Percentiles rank a stretch among this genome's conserved stretches.
Evolutionary conservation across 2,797 vertebrate genomes (phyloP).

Genomic region (Numenius phaeopus): DNA sequence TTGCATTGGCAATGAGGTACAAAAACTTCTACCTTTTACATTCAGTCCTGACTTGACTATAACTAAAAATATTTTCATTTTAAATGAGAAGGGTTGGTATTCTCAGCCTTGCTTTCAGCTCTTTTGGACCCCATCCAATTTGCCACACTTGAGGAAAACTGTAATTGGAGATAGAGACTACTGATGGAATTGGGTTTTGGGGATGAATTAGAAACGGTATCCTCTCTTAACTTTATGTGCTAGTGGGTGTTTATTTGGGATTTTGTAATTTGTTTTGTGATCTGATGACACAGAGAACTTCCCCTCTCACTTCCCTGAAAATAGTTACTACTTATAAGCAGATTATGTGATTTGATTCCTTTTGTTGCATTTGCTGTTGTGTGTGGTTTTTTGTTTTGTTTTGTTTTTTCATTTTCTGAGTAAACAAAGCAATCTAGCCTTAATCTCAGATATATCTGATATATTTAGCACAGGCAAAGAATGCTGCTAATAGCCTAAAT

Average conservation of each 20-base stretch:
- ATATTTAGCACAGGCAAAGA: background rate
- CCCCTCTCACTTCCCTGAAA: background rate
- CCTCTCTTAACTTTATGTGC: background rate
- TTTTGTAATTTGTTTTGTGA: background rate
- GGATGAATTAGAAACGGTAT: background rate
- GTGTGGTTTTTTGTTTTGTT: background rate
- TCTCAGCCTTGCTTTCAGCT: background rate
- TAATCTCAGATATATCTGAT: background rate
- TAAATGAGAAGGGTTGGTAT: background rate
- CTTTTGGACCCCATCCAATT: background rate
- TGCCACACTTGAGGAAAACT: background rate
- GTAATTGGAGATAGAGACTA: background rate
- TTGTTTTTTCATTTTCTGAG: background rate
- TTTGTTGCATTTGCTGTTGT: background rate
- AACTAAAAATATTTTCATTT: slow-evolving; percentile 31
- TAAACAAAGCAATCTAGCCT: background rate
- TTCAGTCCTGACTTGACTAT: background rate
- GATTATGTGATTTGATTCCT: background rate
- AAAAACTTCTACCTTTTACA: background rate
- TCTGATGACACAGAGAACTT: background rate
- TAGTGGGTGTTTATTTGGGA: background rate
- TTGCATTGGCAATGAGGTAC: background rate
- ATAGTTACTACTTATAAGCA: background rate
- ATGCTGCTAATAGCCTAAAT: background rate
- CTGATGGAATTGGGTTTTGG: background rate